Evolutionary conservation across 2,888 invertebrate genomes (phyloP).

Genomic region (Drosophila quasianomalipes): DNA sequence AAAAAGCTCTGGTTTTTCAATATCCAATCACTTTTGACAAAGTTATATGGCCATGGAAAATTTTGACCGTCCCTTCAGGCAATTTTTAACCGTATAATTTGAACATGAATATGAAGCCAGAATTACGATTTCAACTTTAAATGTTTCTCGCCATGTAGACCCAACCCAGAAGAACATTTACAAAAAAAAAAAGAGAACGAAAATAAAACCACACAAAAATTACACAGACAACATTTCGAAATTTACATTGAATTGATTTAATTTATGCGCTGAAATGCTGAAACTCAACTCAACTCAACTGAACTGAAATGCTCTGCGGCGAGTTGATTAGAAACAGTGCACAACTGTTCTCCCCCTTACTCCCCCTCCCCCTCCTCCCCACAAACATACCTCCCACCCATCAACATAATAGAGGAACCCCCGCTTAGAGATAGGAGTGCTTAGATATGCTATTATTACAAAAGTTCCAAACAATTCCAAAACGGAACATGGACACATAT

Average conservation of each 20-base stretch:
- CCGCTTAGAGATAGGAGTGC: conserved; percentile 21
- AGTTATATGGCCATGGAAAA: background rate
- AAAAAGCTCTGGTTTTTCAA: background rate
- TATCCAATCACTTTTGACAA: background rate
- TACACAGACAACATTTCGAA: conserved; percentile 67
- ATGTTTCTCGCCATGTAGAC: conserved; percentile 1
- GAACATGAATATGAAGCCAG: background rate
- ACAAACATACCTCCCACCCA: background rate
- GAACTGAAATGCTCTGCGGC: conserved; percentile 31
- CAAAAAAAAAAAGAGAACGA: conserved; percentile 22
- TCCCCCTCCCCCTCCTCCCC: background rate
- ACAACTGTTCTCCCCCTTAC: background rate
- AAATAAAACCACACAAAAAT: conserved; percentile 48
- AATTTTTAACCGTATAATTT: background rate
- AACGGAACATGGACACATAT: background rate
- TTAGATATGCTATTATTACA: conserved; percentile 42
- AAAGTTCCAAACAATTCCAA: conserved; percentile 36
- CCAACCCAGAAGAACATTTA: conserved; percentile 41
- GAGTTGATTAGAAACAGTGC: conserved; percentile 57
- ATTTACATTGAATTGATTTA: conserved; percentile 69
- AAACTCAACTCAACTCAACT: conserved; percentile 28
- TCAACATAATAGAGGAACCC: conserved; percentile 2
- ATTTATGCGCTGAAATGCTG: conserved; percentile 49
- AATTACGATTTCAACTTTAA: background rate
- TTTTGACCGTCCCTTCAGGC: background rate